phyloP scores from a whole-genome alignment of 2,113 vertebrate species.

The Daboia siamensis region DNA sequence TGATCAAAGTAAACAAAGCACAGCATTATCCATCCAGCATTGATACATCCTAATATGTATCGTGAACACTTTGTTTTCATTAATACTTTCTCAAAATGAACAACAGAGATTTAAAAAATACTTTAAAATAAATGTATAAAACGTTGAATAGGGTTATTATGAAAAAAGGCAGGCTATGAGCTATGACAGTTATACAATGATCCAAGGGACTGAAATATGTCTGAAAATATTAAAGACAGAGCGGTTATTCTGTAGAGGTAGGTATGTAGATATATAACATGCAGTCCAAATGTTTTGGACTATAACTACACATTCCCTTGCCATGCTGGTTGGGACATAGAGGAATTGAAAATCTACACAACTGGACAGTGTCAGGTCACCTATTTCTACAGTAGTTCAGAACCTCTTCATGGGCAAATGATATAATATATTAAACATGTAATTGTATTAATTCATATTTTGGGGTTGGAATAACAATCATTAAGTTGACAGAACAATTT shows the following conservation, averaged over 20 bases:
- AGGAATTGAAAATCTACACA: background rate
- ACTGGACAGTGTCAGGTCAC: background rate
- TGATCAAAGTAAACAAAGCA: slow-evolving; percentile 77
- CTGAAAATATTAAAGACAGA: background rate
- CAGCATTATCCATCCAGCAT: slow-evolving; percentile 67
- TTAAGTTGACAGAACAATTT: background rate
- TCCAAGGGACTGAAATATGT: background rate
- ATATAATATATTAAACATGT: background rate
- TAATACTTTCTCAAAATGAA: slow-evolving; percentile 8
- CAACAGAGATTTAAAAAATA: background rate
- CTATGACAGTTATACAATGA: background rate
- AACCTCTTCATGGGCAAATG: background rate
- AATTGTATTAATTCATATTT: background rate
- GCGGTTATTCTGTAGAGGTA: background rate
- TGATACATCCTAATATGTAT: slow-evolving; percentile 22
- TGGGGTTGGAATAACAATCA: background rate
- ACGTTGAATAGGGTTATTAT: background rate
- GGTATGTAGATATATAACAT: background rate
- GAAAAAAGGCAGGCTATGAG: background rate
- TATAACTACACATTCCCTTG: background rate
- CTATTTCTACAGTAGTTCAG: background rate
- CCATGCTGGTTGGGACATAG: background rate
- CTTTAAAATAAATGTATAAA: background rate
- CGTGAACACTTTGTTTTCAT: slow-evolving; percentile 26
- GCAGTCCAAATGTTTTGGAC: background rate